Percentiles rank a stretch among this genome's conserved stretches.
Conservation (phyloP, 1,140 invertebrate species). For the Laodelphax striatellus region DNA sequence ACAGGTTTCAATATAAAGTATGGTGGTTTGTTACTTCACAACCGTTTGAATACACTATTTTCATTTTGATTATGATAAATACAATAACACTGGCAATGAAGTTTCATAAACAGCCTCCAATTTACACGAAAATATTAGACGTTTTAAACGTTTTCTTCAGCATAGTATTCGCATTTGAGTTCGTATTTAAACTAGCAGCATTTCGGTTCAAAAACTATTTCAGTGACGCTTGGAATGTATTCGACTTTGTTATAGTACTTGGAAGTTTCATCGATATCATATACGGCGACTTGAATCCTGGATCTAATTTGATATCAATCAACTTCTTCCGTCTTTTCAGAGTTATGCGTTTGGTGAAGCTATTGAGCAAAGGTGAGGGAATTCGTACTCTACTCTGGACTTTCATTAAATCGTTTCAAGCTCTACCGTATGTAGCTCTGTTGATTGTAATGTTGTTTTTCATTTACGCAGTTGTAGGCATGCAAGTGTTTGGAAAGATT, state of each 20-base stretch:
- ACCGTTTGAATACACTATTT: slow-evolving; percentile 98
- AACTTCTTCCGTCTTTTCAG: slow-evolving; percentile 99
- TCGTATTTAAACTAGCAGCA: slow-evolving; percentile 96
- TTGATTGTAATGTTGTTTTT: slow-evolving; percentile 99
- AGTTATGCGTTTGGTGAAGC: slow-evolving; percentile 95
- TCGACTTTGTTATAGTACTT: slow-evolving; percentile 98
- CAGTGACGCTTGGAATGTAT: slow-evolving; percentile 98
- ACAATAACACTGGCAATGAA: slow-evolving; percentile 98
- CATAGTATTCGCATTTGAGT: slow-evolving; percentile 93
- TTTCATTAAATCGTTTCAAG: slow-evolving; percentile 99
- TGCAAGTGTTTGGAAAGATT: slow-evolving; percentile 65
- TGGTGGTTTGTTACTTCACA: slow-evolving; percentile 99
- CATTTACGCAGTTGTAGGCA: slow-evolving; percentile 99
- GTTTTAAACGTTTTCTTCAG: slow-evolving; percentile 97
- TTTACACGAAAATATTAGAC: slow-evolving; percentile 81
- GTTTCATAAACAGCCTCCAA: slow-evolving; percentile 76
- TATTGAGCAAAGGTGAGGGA: slow-evolving; percentile 95
- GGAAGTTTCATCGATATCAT: slow-evolving; percentile 99
- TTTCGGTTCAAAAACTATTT: slow-evolving; percentile 99
- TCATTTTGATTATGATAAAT: slow-evolving; percentile 95
- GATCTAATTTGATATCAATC: slow-evolving; percentile 85
- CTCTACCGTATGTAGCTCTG: slow-evolving; percentile 95
- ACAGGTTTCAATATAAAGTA: slow-evolving; percentile 95
- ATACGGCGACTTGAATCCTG: slow-evolving; percentile 84
- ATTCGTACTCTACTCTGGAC: slow-evolving; percentile 98